Base-by-base conservation (phyloP, 2,888 invertebrate species). In the Entomobrya multifasciata region DNA sequence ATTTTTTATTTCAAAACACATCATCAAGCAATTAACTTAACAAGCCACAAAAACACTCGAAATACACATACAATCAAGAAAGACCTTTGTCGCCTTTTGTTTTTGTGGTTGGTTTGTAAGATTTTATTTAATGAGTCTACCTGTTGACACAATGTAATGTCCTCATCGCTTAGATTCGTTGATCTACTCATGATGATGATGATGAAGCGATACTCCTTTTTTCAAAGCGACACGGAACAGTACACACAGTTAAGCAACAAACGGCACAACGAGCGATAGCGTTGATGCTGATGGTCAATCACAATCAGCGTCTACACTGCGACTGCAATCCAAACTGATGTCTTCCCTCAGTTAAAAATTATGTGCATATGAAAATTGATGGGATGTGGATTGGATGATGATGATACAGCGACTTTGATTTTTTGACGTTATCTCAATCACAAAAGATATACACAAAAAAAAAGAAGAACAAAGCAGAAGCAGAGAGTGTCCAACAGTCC, bases 81-180 rank as follows among this genome's bases (percentile, higher is more conserved):
- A 6, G 8, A 8, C 36, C 8, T 36, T 36, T 8, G 57, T 36
- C n/a, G 60, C 36, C 17, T 36, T 36, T 47, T 44, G 4, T 3
- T 47, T n/a, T 30, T 27, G 11, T 62, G n/a, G n/a, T n/a, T n/a
- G n/a, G n/a, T n/a, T n/a, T n/a, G n/a, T n/a, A n/a, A n/a, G n/a
- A n/a, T n/a, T n/a, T 62, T 62, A 11, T 27, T 62, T 36, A 8
- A 36, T 36, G 36, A 36, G 36, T 36, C 13, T 72, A 84, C 84
- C 84, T 84, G 67, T 84, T 84, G 55, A 47, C 84, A 84, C 47
- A 84, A 57, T 15, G 55, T 15, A 57, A 47, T 77, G 67, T 84
- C 84, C 17, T 84, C 78, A n/a, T 84, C 57, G 44, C 20, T 84
- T 1, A 84, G 41, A 65, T 83, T 52, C 83, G 76, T 77, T 77